These are phyloP conservation scores for Bibio marci DNA, from an alignment of 2,888 invertebrate genomes.

Conservation along the genomic window DNA sequence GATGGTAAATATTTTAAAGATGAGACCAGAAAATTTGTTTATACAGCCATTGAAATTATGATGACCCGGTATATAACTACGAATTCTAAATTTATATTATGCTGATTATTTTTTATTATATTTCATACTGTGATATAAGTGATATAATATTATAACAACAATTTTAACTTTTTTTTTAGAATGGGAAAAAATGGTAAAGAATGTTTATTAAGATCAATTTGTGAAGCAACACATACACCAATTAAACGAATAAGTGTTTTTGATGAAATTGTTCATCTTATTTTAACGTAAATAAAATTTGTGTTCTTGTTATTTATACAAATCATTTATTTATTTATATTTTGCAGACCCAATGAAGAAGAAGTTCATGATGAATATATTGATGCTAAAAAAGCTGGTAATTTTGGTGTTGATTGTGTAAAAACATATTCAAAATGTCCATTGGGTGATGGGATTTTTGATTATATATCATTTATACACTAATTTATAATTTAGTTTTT, in stretches of 20 bases:
- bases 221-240: conserved; percentile 29
- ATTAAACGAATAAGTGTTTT: conserved; percentile 1
- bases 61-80: not conserved
- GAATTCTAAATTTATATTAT: no score
- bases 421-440: not conserved
- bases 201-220: conserved; percentile 33
- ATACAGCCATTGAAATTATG: conserved; percentile 1
- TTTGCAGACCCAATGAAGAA: conserved; percentile 1
- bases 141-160: no score
- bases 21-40: conserved; percentile 2
- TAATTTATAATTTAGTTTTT: no score
- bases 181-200: conserved; percentile 27
- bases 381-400: conserved; percentile 1
- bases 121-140: no score
- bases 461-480: not conserved
- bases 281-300: conserved; percentile 1
- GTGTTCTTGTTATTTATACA: no score
- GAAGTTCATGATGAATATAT: conserved; percentile 2
- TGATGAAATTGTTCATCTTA: conserved; percentile 4
- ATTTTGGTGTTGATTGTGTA: conserved; percentile 2
- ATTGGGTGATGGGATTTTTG: conserved; percentile 2
- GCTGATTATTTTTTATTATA: no score
- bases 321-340: no score
- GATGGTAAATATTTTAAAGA: not conserved
- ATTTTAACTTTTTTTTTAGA: conserved; percentile 15